These are phyloP conservation scores for Equus quagga DNA, from an alignment of 2,113 vertebrate genomes.

Conservation along the genomic window DNA sequence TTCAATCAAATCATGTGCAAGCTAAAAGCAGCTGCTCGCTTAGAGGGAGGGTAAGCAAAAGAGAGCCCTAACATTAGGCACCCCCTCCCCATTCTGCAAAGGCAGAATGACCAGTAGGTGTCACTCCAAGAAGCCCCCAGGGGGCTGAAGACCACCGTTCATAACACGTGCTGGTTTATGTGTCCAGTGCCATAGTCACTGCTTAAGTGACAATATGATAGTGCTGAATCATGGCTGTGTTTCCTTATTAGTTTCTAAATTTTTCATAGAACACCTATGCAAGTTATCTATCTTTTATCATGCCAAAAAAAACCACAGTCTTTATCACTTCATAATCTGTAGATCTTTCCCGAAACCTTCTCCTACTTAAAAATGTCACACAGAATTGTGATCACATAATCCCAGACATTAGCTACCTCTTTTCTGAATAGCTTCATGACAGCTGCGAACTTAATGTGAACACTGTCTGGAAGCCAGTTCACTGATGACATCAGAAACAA, in stretches of 20 bases:
- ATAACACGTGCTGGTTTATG: rapidly evolving
- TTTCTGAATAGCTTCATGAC: background rate
- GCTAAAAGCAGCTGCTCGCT: background rate
- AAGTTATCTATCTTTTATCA: background rate
- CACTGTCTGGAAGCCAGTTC: background rate
- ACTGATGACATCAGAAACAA: background rate
- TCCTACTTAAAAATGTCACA: background rate
- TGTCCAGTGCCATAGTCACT: background rate
- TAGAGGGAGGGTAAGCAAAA: background rate
- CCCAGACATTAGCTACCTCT: background rate
- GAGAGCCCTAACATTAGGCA: rapidly evolving
- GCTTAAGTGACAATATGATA: background rate
- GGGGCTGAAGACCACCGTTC: background rate
- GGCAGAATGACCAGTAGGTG: background rate
- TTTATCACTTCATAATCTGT: background rate
- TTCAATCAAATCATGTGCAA: background rate
- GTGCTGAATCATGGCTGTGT: background rate
- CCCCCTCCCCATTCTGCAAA: background rate
- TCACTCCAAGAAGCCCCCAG: background rate
- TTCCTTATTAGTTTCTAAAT: background rate
- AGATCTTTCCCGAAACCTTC: background rate
- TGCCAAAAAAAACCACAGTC: background rate
- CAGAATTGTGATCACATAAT: background rate
- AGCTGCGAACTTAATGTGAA: background rate
- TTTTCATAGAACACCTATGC: background rate